Evolutionary conservation across 1,140 invertebrate genomes (phyloP).

Genomic region (Drosophila chauvacae): DNA sequence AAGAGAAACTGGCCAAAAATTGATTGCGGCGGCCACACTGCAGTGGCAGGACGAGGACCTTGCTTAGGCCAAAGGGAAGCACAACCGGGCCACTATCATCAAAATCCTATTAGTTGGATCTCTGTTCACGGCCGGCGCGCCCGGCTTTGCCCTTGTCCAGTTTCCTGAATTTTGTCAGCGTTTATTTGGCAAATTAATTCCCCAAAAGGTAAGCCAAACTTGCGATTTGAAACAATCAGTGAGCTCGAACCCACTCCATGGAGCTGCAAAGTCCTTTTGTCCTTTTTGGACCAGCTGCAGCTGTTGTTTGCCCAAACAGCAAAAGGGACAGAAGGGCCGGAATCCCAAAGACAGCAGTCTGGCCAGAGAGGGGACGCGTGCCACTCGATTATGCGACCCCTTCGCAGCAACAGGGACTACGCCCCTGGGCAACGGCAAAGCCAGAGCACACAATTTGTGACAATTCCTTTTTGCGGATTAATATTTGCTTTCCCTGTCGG

Average conservation of each 20-base stretch:
- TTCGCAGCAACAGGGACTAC: conserved; percentile 20
- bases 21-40: conserved; percentile 70
- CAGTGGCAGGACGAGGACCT: conserved; percentile 37
- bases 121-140: conserved; percentile 35
- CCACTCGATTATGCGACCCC: conserved; percentile 3
- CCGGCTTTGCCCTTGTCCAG: conserved; percentile 74
- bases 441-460: conserved; percentile 76
- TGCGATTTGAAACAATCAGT: conserved; percentile 83
- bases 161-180: conserved; percentile 81
- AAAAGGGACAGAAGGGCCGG: conserved; percentile 31
- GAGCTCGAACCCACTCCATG: conserved; percentile 21
- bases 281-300: conserved; percentile 66
- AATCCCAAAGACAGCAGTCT: conserved; percentile 10
- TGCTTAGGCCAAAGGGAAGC: conserved; percentile 36
- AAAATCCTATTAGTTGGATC: conserved; percentile 82
- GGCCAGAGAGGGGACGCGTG: conserved; percentile 3
- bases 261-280: conserved; percentile 53
- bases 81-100: conserved; percentile 70
- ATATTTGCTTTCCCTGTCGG: conserved; percentile 70
- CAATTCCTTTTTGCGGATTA: conserved; percentile 83
- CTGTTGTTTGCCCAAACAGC: conserved; percentile 72
- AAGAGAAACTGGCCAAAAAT: conserved; percentile 72
- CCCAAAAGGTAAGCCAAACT: conserved; percentile 82
- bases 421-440: conserved; percentile 38
- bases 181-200: conserved; percentile 84